These are phyloP conservation scores for Liopterus haemorrhoidalis DNA, from an alignment of 2,888 invertebrate species.

Conservation along the genomic window DNA sequence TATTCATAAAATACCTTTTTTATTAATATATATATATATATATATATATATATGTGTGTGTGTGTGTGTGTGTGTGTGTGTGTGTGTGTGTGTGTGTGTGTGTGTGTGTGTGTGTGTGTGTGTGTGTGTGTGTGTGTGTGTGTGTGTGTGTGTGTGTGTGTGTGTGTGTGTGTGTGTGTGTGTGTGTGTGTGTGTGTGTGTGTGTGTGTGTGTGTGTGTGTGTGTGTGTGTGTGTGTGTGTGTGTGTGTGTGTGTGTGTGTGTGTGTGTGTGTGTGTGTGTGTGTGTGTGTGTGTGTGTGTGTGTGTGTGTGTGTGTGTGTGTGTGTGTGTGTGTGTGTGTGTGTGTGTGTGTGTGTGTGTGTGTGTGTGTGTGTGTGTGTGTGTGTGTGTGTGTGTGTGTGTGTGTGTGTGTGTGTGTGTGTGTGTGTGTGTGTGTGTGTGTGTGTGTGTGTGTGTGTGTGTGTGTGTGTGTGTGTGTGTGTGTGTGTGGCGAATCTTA, in stretches of 20 bases:
- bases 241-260: neutral
- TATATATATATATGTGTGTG: slow-evolving; percentile 1
- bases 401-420: slow-evolving; percentile 7
- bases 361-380: slow-evolving; percentile 8
- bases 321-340: slow-evolving; percentile 4
- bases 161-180: slow-evolving; percentile 4
- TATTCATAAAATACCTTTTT: too few species aligned
- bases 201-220: slow-evolving; percentile 4
- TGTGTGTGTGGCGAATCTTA: too few species aligned
- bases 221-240: slow-evolving; percentile 4
- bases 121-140: slow-evolving; percentile 4
- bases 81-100: slow-evolving; percentile 5
- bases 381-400: slow-evolving; percentile 8
- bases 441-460: slow-evolving; percentile 8
- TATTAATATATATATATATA: slow-evolving; percentile 1
- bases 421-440: slow-evolving; percentile 8
- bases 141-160: slow-evolving; percentile 4
- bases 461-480: slow-evolving; percentile 7
- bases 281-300: neutral
- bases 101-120: slow-evolving; percentile 4
- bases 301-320: slow-evolving; percentile 3
- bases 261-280: neutral
- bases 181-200: slow-evolving; percentile 4
- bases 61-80: slow-evolving; percentile 4
- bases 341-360: slow-evolving; percentile 6